Base-by-base conservation (phyloP, 2,113 vertebrate species). In the Tiliqua scincoides region DNA sequence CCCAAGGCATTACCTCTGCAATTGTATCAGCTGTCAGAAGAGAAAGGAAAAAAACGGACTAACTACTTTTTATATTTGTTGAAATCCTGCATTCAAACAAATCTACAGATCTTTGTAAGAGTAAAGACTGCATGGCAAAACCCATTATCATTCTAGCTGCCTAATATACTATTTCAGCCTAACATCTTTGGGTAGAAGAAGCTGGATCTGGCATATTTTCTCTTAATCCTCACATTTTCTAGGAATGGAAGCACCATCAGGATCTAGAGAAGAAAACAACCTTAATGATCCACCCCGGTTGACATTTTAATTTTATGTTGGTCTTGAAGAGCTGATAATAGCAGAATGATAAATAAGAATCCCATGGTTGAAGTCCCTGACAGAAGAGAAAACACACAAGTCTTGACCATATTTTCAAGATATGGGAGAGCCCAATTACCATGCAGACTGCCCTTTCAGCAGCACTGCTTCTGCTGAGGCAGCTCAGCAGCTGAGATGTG, bases 1-100 rank as follows among this genome's bases (percentile, higher is more conserved):
- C 61, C 63, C 21, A 72, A 37, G 87, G 85, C 23, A 73, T 67
- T 84, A 85, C 73, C 75, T 74, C 86, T 89, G 74, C 54, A 65
- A 88, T 37, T 78, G 40, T 12, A 80, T 17, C 48, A 59, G n/a
- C 30, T 25, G 12, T 87, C 61, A 82, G 12, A 59, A 54, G 23
- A 23, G 14, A 61, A 59, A 62, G 73, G 2, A 54, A 5, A 21
- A 54, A 65, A 40, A 12, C n/a, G 15, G 25, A 10, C 43, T 12
- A 54, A 84, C 75, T 21, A 74, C 20, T 84, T 37, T 48, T 48
- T 48, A 48, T 48, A 48, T 48, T 48, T 48, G 43, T 48, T 23
- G 52, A 59, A 78, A 59, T 9, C 6, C 52, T 57, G n/a, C 18
- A 32, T 35, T 78, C 43, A 52, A 78, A 85, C 63, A 68, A 78